Evolutionary conservation across 2,888 invertebrate species (phyloP), one percentile per base, ranked within the genome.

Genomic region (Polydrusus pterygomalis): DNA sequence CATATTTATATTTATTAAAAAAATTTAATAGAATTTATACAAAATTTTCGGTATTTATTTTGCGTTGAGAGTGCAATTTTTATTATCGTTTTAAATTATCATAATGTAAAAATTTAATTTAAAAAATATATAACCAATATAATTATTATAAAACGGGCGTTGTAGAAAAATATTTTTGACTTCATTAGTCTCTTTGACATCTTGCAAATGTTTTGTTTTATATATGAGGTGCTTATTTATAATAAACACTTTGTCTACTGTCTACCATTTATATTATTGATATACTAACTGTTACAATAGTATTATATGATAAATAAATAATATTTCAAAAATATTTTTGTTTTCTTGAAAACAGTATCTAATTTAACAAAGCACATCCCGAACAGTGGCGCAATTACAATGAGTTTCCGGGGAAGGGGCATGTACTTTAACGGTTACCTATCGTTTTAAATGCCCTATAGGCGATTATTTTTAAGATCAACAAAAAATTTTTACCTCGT

Each of bases 161-260:
- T 82, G 82, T 82, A 82, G 82, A 80, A 49, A 63, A 58, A 51
- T 25, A 75, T 78, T 79, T 81, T 78, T 74, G 72, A 75, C 70
- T 78, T 75, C 75, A 76, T 79, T 76, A 71, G 75, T 64, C 71
- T 74, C 70, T 25, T 69, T 62, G 70, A 49, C 49, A 30, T 47
- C 17, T 78, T 17, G 34, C 20, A 70, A 51, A 60, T 67, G 75
- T 75, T 73, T 78, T 80, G 80, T 81, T 81, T 78, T 80, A 81
- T 77, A 77, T 77, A 76, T 81, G 73, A 75, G 81, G 82, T 82
- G 82, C 82, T 83, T 82, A 80, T 80, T 80, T 79, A 77, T 78
- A 79, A 81, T 81, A 80, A 81, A 81, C 81, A 83, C 80, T 82
- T 81, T 84, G 83, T 84, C 83, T 82, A 84, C 83, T 81, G 81